Evolutionary conservation across 2,888 invertebrate genomes (phyloP), one percentile per base, ranked within the genome.

Genomic region (Amiota minor): DNA sequence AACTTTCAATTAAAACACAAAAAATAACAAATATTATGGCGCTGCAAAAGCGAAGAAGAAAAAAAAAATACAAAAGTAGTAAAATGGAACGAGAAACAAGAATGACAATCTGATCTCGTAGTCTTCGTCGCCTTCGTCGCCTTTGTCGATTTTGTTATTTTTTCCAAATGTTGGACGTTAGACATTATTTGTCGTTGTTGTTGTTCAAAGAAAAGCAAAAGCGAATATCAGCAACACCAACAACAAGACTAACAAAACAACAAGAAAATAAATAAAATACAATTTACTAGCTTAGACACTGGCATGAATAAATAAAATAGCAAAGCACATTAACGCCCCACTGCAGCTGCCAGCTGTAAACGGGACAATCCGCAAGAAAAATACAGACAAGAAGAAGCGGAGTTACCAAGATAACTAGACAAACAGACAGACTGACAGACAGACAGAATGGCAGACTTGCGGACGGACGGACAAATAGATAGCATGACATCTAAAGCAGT

Each of bases 271-370:
- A 49, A 70, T 46, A 46, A 85, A 82, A 83, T 85, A 83, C 85
- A 83, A 85, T 85, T 82, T 84, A 83, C 83, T 81, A 80, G 84
- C 80, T 82, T 81, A 85, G 85, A 82, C 82, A 80, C 79, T 85
- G 86, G 79, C 83, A 84, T 86, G 83, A 82, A 85, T 85, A 85
- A 84, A 82, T 83, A 85, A 86, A 81, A 84, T 83, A 81, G 82
- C 84, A 77, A 82, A 84, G 84, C 85, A 85, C 85, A 85, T 85
- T 85, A 85, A 85, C 83, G 85, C 83, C 83, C 83, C 83, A 76
- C 82, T 85, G 83, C 83, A 85, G 83, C 83, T 83, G 83, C 83
- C 82, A 82, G 80, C 81, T 81, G 79, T 50, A 56, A 74, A 72
- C 77, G 35, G 35, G 35, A 35, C 35, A 35, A 35, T 35, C 35